These are phyloP conservation scores for Connochaetes taurinus DNA, from an alignment of 2,113 vertebrate genomes.

Conservation along the genomic window DNA sequence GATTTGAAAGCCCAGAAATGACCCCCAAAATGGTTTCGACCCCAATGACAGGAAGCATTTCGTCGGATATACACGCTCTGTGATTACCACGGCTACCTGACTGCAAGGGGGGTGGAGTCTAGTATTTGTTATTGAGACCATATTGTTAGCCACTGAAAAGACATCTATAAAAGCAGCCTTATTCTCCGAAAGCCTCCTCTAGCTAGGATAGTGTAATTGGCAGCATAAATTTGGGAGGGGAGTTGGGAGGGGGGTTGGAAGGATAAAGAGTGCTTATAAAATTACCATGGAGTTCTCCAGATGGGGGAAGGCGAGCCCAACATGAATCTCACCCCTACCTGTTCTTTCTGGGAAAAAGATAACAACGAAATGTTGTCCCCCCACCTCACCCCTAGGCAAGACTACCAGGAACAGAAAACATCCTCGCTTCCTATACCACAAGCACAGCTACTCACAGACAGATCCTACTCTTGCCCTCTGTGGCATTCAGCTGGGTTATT, in stretches of 20 bases:
- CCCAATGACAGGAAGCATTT: not conserved
- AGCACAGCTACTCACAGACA: rapidly evolving
- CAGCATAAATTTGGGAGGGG: not conserved
- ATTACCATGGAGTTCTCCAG: not conserved
- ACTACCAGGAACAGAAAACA: rapidly evolving
- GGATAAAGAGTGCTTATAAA: not conserved
- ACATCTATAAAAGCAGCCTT: not conserved
- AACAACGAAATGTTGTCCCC: not conserved
- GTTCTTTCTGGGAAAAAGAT: not conserved
- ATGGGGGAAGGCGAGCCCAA: not conserved
- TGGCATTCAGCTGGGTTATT: not conserved
- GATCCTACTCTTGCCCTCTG: not conserved
- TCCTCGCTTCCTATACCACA: rapidly evolving
- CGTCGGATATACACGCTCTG: rapidly evolving
- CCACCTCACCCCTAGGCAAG: not conserved
- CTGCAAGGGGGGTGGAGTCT: not conserved
- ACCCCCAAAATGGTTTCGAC: not conserved
- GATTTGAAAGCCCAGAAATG: not conserved
- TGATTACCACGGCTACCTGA: rapidly evolving
- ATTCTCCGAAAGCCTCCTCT: not conserved
- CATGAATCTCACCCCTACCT: not conserved
- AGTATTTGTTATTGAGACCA: not conserved
- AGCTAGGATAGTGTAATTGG: not conserved
- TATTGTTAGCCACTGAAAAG: not conserved
- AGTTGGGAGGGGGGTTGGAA: not conserved